phyloP scores from a whole-genome alignment of 2,888 invertebrate genomes.

The Torymus aiolomorphi region DNA sequence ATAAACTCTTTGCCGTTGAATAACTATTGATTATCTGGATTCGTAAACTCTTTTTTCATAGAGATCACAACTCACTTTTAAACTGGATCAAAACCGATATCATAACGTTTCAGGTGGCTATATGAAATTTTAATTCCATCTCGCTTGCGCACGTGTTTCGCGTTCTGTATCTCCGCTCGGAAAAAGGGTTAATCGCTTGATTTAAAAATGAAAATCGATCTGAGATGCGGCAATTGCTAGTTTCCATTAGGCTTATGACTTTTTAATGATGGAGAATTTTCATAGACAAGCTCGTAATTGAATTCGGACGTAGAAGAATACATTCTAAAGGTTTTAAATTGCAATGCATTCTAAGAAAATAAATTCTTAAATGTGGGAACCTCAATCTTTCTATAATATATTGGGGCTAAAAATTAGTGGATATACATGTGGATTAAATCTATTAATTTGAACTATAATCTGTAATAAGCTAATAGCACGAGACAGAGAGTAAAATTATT shows the following conservation, averaged over 20 bases:
- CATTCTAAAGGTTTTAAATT: no score
- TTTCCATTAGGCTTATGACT: constrained; percentile 36
- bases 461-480: no score
- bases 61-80: not conserved
- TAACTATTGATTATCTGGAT: no score
- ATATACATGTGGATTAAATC: no score
- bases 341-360: no score
- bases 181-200: not conserved
- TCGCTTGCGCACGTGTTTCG: not conserved
- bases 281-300: not conserved
- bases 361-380: no score
- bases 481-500: no score
- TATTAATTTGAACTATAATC: no score
- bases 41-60: not conserved
- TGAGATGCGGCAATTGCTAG: constrained; percentile 6
- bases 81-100: not conserved
- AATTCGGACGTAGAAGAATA: not conserved
- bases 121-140: not conserved
- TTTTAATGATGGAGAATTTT: constrained; percentile 2
- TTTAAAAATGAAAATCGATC: constrained; percentile 28
- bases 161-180: not conserved
- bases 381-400: no score
- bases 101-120: not conserved
- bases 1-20: no score
- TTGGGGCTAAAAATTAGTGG: no score